Evolutionary conservation across 2,797 vertebrate genomes (phyloP).

Genomic region (Microhierax caerulescens): DNA sequence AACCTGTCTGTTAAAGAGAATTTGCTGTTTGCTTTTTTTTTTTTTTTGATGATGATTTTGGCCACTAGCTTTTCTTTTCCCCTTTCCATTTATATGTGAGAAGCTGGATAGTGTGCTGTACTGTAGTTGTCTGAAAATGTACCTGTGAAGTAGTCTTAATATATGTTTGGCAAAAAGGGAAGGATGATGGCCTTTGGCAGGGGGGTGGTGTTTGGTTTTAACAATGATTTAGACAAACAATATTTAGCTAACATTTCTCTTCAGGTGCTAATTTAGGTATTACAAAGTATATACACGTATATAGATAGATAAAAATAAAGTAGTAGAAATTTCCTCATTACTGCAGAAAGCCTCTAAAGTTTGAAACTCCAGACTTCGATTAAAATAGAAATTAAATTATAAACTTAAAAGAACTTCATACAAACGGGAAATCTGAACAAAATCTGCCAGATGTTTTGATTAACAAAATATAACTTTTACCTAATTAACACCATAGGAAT

Average conservation of each 20-base stretch:
- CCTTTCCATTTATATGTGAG: conserved; percentile 57
- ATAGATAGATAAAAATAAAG: background rate
- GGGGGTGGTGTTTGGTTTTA: background rate
- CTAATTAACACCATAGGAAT: background rate
- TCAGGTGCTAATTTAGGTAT: background rate
- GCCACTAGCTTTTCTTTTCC: conserved; percentile 67
- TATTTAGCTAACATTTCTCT: background rate
- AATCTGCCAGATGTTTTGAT: background rate
- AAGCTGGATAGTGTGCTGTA: conserved; percentile 66
- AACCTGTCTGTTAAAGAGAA: conserved; percentile 47
- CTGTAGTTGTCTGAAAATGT: conserved; percentile 62
- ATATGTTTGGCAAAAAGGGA: background rate
- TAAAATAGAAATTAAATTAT: background rate
- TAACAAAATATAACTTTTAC: background rate
- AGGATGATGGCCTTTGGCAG: background rate
- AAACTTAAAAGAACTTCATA: background rate
- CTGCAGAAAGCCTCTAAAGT: background rate
- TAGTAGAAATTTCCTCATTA: background rate
- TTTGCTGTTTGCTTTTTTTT: conserved; percentile 44
- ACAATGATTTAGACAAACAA: background rate
- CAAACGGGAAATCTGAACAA: background rate
- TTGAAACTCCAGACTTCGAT: background rate
- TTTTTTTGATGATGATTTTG: conserved; percentile 55
- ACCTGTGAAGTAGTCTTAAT: background rate
- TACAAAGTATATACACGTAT: background rate